phyloP scores from a whole-genome alignment of 2,888 invertebrate species.

The Lycaena phlaeas region DNA sequence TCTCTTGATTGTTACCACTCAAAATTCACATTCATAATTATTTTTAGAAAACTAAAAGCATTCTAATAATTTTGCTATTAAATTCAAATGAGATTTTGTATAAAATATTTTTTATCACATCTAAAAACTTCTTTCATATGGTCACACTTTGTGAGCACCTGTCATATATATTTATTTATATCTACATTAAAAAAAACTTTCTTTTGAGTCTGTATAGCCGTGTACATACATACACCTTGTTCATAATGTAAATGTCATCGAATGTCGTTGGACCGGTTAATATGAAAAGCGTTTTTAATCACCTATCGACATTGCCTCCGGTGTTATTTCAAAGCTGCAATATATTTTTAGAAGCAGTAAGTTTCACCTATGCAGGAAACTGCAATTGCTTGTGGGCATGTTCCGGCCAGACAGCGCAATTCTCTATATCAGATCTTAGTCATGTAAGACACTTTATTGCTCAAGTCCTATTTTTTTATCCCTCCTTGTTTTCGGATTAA shows the following conservation, averaged over 20 bases:
- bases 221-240: constrained; percentile 51
- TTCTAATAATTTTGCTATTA: too few relatives aligned
- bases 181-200: constrained; percentile 48
- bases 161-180: too few relatives aligned
- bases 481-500: too few relatives aligned
- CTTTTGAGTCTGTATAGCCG: constrained; percentile 46
- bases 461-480: background rate
- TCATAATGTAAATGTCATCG: constrained; percentile 63
- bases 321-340: constrained; percentile 47
- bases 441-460: constrained; percentile 1
- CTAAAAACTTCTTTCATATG: too few relatives aligned
- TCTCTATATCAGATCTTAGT: constrained; percentile 6
- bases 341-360: constrained; percentile 31
- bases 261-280: constrained; percentile 52
- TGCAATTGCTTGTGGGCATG: constrained; percentile 9
- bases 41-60: too few relatives aligned
- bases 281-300: constrained; percentile 34
- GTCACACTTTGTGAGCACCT: too few relatives aligned
- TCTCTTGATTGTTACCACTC: too few relatives aligned
- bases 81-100: too few relatives aligned
- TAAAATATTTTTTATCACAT: too few relatives aligned
- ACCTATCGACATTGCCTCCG: constrained; percentile 30
- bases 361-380: constrained; percentile 22
- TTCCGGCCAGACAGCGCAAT: background rate
- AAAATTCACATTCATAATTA: too few relatives aligned